Percentiles rank a stretch among this genome's conserved stretches.
phyloP scores from a whole-genome alignment of 2,797 vertebrate genomes.

The Peromyscus aztecus region DNA sequence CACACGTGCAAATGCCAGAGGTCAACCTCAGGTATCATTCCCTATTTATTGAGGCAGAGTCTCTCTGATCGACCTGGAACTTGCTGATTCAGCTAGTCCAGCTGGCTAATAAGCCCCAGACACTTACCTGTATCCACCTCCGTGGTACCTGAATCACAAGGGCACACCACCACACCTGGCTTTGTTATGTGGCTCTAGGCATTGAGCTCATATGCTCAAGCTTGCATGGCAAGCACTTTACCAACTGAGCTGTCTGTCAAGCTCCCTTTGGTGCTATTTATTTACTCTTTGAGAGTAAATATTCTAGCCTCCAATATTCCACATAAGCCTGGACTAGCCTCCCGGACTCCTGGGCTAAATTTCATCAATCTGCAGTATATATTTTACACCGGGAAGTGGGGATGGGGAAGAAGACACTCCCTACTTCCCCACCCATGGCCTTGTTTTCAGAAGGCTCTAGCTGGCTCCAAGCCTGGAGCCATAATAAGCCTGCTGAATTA shows the following conservation, averaged over 20 bases:
- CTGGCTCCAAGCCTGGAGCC: background rate
- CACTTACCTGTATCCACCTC: background rate
- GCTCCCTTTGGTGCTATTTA: background rate
- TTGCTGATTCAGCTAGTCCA: background rate
- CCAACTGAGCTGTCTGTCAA: background rate
- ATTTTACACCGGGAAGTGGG: background rate
- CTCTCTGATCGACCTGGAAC: background rate
- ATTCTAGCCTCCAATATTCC: background rate
- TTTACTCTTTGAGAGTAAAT: background rate
- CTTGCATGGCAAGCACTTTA: background rate
- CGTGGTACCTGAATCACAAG: background rate
- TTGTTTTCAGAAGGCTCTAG: background rate
- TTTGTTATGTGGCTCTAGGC: background rate
- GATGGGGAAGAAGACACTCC: background rate
- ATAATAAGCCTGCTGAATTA: slow-evolving; percentile 10
- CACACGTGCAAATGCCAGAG: background rate
- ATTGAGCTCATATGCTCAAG: background rate
- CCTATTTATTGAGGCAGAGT: background rate
- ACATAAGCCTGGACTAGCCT: background rate
- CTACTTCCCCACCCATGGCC: background rate
- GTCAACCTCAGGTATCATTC: background rate
- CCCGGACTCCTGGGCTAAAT: background rate
- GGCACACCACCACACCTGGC: background rate
- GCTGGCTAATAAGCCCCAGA: background rate
- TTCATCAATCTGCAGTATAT: background rate